Evolutionary conservation across 1,140 invertebrate genomes (phyloP).

Genomic region (Anagrus nilaparvatae): DNA sequence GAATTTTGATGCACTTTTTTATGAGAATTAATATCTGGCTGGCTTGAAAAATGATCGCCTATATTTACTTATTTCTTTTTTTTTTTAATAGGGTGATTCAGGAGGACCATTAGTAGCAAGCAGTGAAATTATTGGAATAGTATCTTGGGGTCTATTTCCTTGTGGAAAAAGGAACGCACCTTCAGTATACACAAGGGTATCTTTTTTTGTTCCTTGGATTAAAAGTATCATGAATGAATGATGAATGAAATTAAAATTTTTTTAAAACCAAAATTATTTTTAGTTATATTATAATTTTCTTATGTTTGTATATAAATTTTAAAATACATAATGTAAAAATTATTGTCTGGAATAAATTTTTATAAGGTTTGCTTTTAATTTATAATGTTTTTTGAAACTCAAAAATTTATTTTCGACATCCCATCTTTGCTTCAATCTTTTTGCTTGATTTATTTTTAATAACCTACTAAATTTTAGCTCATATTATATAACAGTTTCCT

Average conservation of each 20-base stretch:
- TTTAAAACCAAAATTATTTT: too few species aligned
- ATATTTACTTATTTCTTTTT: too few species aligned
- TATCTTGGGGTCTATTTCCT: slow-evolving; percentile 65
- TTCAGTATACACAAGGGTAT: slow-evolving; percentile 60
- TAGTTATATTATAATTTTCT: neutral
- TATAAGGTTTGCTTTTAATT: neutral
- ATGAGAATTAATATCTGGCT: too few species aligned
- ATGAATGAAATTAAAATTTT: neutral
- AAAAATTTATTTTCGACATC: too few species aligned
- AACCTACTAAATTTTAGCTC: too few species aligned
- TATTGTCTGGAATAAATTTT: too few species aligned
- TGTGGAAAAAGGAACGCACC: slow-evolving; percentile 52
- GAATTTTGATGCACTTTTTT: too few species aligned
- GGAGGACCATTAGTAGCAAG: slow-evolving; percentile 51
- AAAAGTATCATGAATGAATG: slow-evolving; percentile 10
- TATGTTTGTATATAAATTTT: neutral
- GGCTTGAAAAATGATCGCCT: too few species aligned
- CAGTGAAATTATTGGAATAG: slow-evolving; percentile 49
- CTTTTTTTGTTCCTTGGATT: slow-evolving; percentile 44
- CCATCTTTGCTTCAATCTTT: too few species aligned
- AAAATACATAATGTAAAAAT: neutral
- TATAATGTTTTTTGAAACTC: too few species aligned
- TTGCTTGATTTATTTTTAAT: too few species aligned
- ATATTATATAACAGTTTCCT: too few species aligned
- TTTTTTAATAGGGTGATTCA: slow-evolving; percentile 54